Evolutionary conservation across 2,888 invertebrate species (phyloP).

Genomic region (Proisotoma minuta): DNA sequence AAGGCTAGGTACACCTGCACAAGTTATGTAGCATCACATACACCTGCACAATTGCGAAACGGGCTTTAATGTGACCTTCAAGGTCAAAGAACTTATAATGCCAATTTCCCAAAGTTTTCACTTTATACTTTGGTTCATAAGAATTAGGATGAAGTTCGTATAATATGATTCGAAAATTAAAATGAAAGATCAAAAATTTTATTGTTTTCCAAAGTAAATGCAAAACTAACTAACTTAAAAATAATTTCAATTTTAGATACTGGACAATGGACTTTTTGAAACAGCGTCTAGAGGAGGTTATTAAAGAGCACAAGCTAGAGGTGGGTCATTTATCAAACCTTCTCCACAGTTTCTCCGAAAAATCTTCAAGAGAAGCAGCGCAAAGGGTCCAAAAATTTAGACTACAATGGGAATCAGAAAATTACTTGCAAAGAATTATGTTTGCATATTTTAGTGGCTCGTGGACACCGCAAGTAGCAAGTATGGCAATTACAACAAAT

Average conservation of each 20-base stretch:
- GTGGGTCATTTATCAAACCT: not conserved
- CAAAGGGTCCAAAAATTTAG: not conserved
- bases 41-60: no score
- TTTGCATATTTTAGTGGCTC: constrained; percentile 1
- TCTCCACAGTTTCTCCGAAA: not conserved
- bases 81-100: no score
- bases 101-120: no score
- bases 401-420: constrained; percentile 4
- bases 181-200: no score
- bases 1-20: no score
- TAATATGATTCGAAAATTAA: no score
- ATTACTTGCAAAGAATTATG: not conserved
- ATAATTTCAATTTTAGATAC: not conserved
- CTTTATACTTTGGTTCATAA: no score
- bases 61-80: no score
- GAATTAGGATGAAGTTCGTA: no score
- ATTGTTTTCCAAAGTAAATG: no score
- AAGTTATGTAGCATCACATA: no score
- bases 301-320: not conserved
- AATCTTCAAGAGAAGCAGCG: not conserved
- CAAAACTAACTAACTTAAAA: no score
- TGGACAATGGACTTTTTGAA: not conserved
- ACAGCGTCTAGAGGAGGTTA: not conserved
- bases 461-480: not conserved
- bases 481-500: constrained; percentile 1